A percentile compares a stretch with the other conserved stretches of the same genome.
These are phyloP conservation scores for Andrena chrysosceles DNA, from an alignment of 2,888 invertebrate genomes.

Conservation along the genomic window DNA sequence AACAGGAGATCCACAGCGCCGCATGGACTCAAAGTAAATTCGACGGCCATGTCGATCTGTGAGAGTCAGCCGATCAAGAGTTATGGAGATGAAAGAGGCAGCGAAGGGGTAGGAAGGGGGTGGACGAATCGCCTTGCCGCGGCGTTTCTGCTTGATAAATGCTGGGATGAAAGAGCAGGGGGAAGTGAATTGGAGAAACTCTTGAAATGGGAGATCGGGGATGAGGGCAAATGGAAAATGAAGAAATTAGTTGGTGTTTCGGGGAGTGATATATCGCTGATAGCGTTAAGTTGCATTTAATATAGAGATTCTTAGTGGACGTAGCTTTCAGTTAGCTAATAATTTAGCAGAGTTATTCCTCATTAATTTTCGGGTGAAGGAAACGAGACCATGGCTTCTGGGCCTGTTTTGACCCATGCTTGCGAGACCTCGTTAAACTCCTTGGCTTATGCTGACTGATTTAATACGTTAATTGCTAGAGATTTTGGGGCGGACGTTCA, in stretches of 20 bases:
- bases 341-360: too few species aligned
- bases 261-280: not conserved
- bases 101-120: not conserved
- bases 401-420: too few species aligned
- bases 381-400: too few species aligned
- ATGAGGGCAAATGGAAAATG: not conserved
- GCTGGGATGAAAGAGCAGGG: not conserved
- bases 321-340: too few species aligned
- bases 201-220: not conserved
- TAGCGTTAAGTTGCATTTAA: not conserved
- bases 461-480: too few species aligned
- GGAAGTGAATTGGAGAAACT: not conserved
- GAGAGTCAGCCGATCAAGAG: constrained; percentile 6
- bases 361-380: too few species aligned
- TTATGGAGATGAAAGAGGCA: constrained; percentile 10
- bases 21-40: constrained; percentile 26
- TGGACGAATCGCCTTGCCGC: not conserved
- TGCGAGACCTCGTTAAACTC: too few species aligned
- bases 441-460: too few species aligned
- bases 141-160: not conserved
- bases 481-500: too few species aligned
- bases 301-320: not conserved
- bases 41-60: not conserved
- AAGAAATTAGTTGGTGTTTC: not conserved
- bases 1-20: constrained; percentile 28